Evolutionary conservation across 2,888 invertebrate genomes (phyloP).

Genomic region (Nemurella pictetii): DNA sequence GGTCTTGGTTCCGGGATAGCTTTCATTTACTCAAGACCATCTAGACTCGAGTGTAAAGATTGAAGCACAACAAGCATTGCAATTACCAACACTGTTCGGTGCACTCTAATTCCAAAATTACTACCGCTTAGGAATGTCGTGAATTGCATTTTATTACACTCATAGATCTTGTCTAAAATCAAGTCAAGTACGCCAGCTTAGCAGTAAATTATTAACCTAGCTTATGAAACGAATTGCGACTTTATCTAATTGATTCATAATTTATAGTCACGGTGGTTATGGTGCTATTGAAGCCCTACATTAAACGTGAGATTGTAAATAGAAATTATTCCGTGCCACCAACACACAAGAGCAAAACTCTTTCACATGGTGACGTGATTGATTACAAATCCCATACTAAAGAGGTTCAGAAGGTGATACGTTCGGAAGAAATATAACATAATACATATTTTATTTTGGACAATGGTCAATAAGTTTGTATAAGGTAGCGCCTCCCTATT

Average conservation of each 20-base stretch:
- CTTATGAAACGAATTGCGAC: neutral
- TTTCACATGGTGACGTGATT: neutral
- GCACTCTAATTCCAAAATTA: neutral
- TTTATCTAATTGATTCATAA: neutral
- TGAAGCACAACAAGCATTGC: neutral
- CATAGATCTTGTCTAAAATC: neutral
- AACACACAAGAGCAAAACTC: neutral
- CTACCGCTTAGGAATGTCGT: neutral
- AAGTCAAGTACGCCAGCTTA: neutral
- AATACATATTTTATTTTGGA: neutral
- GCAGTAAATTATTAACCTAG: neutral
- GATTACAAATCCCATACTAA: neutral
- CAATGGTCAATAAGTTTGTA: constrained; percentile 18
- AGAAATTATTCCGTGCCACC: neutral
- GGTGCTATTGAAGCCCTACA: neutral
- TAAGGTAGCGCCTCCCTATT: neutral
- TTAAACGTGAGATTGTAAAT: neutral
- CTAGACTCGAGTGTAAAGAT: neutral
- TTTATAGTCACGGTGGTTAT: neutral
- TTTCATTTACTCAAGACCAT: no score
- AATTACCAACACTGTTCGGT: neutral
- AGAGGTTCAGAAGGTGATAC: neutral
- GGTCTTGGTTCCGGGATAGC: no score
- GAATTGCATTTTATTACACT: neutral
- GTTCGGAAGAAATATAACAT: neutral